A percentile compares a stretch with the other conserved stretches of the same genome.
Conservation (phyloP, 1,140 invertebrate species). For the Drosophila nikananu region DNA sequence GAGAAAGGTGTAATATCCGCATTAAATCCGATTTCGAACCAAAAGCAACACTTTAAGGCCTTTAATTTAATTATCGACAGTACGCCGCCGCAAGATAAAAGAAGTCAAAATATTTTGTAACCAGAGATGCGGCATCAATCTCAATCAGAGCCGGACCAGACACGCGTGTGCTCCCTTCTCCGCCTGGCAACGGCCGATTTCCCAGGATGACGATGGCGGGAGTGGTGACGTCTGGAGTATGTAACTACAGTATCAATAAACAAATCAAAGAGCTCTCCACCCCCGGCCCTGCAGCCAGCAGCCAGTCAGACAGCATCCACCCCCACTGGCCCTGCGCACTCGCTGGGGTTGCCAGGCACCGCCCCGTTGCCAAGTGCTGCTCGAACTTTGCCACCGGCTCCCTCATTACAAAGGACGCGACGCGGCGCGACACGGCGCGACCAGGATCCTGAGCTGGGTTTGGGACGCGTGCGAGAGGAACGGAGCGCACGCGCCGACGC, state of each 20-base stretch:
- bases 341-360: constrained; percentile 64
- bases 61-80: constrained; percentile 73
- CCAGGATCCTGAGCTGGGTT: constrained; percentile 8
- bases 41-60: constrained; percentile 56
- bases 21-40: constrained; percentile 22
- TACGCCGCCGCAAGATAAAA: constrained; percentile 64
- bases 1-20: constrained; percentile 1
- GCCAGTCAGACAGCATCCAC: constrained; percentile 70
- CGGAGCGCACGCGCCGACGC: constrained; percentile 24
- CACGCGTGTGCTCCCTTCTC: constrained; percentile 63
- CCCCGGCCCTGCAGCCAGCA: constrained; percentile 37
- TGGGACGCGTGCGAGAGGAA: constrained; percentile 6
- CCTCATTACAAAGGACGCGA: constrained; percentile 72
- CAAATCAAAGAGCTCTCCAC: constrained; percentile 62
- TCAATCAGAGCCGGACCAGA: constrained; percentile 58
- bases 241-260: constrained; percentile 69
- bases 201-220: constrained; percentile 6
- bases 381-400: constrained; percentile 36
- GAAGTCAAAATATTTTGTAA: constrained; percentile 82
- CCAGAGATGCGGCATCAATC: constrained; percentile 68
- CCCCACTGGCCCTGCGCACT: constrained; percentile 38
- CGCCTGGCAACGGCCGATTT: constrained; percentile 44
- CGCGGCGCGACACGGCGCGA: constrained; percentile 44
- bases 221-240: constrained; percentile 62
- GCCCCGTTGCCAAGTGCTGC: constrained; percentile 69